Evolutionary conservation across 1,140 invertebrate genomes (phyloP), one percentile per base, ranked within the genome.

Genomic region (Atta colombica): DNA sequence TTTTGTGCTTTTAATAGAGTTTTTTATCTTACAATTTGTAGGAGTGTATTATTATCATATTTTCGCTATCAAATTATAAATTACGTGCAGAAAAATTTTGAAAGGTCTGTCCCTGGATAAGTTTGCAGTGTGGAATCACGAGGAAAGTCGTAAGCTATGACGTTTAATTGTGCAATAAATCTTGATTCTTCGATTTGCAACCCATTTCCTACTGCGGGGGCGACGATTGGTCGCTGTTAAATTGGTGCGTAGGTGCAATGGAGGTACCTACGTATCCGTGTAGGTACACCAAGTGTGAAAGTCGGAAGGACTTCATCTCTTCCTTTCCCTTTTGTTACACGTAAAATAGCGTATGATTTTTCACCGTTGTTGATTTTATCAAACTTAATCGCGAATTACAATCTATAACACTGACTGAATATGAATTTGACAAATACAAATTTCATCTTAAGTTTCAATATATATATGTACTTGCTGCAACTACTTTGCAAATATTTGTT

Each of bases 111-210:
- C 89, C 86, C 84, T 81, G 88, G 85, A 91, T 90, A 87, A 88
- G 80, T 91, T 90, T 58, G 88, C 90, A 77, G 88, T 69, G 53
- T 81, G 53, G 87, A 92, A 91, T 93, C 88, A 88, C 89, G 90
- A 90, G 92, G 92, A 93, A 94, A 94, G 93, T 94, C 89, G 90
- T 93, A 92, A 92, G 91, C 90, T 87, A 89, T 89, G 93, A 94
- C 92, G 91, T 94, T 94, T 94, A 95, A 95, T 95, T 95, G 94
- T 93, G 91, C 93, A 93, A 95, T 95, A 95, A 95, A 95, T 95
- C 93, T 90, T 91, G 92, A 93, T 94, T 95, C 94, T 93, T 90
- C 95, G 94, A 95, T 95, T 94, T 93, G 92, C 94, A 94, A 94
- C 92, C 93, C 92, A 94, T 95, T 95, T 95, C 94, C 94, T 93